Base-by-base conservation (phyloP, 1,140 invertebrate genomes). In the Eupeodes corollae region DNA sequence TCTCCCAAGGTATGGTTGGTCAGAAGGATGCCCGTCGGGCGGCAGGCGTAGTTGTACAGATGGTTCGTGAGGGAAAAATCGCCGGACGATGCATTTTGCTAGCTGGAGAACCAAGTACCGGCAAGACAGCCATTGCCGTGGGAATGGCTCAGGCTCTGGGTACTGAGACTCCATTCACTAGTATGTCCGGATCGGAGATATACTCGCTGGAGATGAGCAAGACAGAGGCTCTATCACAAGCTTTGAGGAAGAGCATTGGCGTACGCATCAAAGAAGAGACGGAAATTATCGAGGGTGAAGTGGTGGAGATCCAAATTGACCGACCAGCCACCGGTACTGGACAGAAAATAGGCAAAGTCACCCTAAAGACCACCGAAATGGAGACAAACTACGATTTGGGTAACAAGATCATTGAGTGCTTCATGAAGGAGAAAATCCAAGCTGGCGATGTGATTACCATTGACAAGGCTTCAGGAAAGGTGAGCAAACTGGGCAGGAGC, bases 171-270 rank as follows among this genome's bases (percentile, higher is more conserved):
- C 96, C 97, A 1, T 99, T 99, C 63, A 98, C 94, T 1, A 90
- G 91, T 46, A 98, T 99, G 80, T 57, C 65, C 56, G 96, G 91
- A 13, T 97, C 92, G 18, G 96, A 99, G 74, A 96, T 99, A 47
- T 99, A 93, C 68, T 98, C 94, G 1, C 68, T 99, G 49, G 96
- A 99, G 72, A 97, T 99, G 91, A 91, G 92, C 62, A 99, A 99
- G 74, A 98, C 96, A 0, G 97, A 99, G 74, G 94, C 94, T 8
- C 69, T 99, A 1, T 98, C 91, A 9, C 96, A 99, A 70, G 88
- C 95, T 1, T 91, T 99, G 49, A 78, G 96, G 51, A 97, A 97
- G 63, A 96, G 93, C 14, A 98, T 98, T 61, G 95, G 94, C 38
- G 90, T 99, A 10, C 75, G 93, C 67, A 99, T 99, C 47, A 98